Conservation (phyloP, 2,888 invertebrate genomes). For the Meiosimyza decipiens region DNA sequence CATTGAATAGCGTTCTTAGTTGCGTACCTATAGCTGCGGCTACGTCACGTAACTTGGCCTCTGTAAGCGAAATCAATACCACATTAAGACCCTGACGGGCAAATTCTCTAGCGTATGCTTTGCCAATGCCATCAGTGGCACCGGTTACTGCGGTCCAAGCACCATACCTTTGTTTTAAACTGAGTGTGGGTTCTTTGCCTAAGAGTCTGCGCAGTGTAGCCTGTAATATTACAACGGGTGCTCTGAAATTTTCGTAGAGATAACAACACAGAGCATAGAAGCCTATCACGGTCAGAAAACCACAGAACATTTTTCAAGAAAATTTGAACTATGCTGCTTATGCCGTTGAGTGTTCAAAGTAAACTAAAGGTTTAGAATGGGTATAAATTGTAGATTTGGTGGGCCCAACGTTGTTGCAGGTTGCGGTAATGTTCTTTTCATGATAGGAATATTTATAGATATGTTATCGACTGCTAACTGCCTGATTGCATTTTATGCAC, state of each 20-base stretch:
- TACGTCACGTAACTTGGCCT: conserved; percentile 76
- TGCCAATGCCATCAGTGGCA: conserved; percentile 90
- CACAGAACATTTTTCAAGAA: conserved; percentile 14
- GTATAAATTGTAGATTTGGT: no score
- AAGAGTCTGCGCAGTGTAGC: neutral
- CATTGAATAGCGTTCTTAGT: no score
- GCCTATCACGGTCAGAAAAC: conserved; percentile 69
- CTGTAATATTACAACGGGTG: conserved; percentile 68
- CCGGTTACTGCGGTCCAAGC: conserved; percentile 81
- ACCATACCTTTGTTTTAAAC: conserved; percentile 25
- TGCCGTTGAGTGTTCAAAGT: no score
- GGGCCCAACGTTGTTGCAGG: no score
- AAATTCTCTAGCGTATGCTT: conserved; percentile 83
- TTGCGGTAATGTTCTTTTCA: no score
- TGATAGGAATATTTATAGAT: no score
- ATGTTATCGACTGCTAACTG: no score
- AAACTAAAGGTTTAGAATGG: no score
- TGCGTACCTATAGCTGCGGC: conserved; percentile 77
- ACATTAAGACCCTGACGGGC: conserved; percentile 80
- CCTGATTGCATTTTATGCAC: no score
- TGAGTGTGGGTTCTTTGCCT: neutral
- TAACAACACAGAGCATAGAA: conserved; percentile 68
- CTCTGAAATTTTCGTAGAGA: conserved; percentile 72
- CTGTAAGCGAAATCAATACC: conserved; percentile 80
- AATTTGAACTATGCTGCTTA: no score